Base-by-base conservation (phyloP, 2,797 vertebrate species). In the Xenopus petersii region DNA sequence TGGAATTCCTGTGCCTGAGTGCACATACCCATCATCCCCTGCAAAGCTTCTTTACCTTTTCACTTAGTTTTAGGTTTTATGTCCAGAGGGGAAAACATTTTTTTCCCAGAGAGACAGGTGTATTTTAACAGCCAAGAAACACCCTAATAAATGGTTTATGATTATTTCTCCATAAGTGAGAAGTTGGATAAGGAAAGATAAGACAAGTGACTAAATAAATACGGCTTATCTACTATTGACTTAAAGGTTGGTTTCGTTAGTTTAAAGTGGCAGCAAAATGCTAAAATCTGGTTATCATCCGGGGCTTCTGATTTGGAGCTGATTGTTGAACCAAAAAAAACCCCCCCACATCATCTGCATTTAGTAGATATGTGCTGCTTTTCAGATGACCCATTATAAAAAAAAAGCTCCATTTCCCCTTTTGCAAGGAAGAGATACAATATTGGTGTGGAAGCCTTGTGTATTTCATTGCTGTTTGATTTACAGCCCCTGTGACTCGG, bases 391-490 rank as follows among this genome's bases (percentile, higher is more conserved):
- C 59, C 65, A 65, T 21, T 74, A 51, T 70, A 55, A 74, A 66
- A 79, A 61, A 55, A 74, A 66, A 79, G 51, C 62, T 61, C 76
- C 9, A 61, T 67, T 79, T 79, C 77, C 71, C 62, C 71, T 79
- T 79, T 79, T 79, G 71, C 48, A 70, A 74, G 71, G 71, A 65
- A 74, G 61, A 70, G 54, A 78, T 73, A 73, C n/a, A 64, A 56
- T 70, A 70, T 73, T 73, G 66, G 55, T 63, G 64, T 69, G 33
- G 62, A 68, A n/a, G 42, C 48, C 59, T 70, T 66, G 62, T 66
- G 47, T 49, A 5, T 74, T 68, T 59, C 54, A 60, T 56, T 64
- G 67, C 49, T 16, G 59, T 48, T 51, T 79, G 71, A 79, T 79
- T 79, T 79, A 79, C 67, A 79, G 72, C 71, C 21, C 47, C 15